Evolutionary conservation across 2,888 invertebrate genomes (phyloP), one percentile per base, ranked within the genome.

Genomic region (Merodon equestris): DNA sequence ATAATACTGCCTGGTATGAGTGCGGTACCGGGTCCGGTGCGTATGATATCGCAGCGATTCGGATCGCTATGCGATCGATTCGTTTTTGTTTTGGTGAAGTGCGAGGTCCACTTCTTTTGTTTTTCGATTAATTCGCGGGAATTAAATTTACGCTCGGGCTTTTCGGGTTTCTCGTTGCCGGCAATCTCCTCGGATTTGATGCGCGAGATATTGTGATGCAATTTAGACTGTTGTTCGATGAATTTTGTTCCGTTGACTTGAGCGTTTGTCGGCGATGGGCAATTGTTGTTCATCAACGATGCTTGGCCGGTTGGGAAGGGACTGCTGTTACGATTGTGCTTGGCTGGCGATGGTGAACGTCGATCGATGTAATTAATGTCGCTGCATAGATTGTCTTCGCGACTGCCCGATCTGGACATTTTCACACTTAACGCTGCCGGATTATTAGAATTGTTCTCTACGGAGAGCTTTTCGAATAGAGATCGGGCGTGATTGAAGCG

Each of bases 91-190:
- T 95, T 95, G 73, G 94, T 94, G 87, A 96, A 97, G 89, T 96
- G 96, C 75, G 95, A 94, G 34, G 96, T 96, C 96, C 96, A 97
- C 89, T 96, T 97, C 86, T 94, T 93, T 86, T 96, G 96, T 85
- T 96, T 95, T 88, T 96, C 96, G 83, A 96, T 96, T 64, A 96
- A 90, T 87, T 96, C 96, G 83, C 95, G 94, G 79, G 95, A 95
- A 84, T 93, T 93, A 84, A 95, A 93, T 85, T 94, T 93, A 66
- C 95, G 90, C 86, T 96, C 96, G 1, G 95, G 95, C 88, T 95
- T 95, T 84, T 95, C 95, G 0, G 95, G 95, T 87, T 94, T 95
- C 58, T 91, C 91, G 14, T 40, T 81, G 12, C 63, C 56, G 9
- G 56, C 3, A 89, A 88, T 83, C 81, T 92, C 91, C 70, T 90